Percentiles rank a stretch among this genome's conserved stretches.
These are phyloP conservation scores for Drosophila erecta DNA, from an alignment of 1,140 invertebrate species.

Conservation along the genomic window DNA sequence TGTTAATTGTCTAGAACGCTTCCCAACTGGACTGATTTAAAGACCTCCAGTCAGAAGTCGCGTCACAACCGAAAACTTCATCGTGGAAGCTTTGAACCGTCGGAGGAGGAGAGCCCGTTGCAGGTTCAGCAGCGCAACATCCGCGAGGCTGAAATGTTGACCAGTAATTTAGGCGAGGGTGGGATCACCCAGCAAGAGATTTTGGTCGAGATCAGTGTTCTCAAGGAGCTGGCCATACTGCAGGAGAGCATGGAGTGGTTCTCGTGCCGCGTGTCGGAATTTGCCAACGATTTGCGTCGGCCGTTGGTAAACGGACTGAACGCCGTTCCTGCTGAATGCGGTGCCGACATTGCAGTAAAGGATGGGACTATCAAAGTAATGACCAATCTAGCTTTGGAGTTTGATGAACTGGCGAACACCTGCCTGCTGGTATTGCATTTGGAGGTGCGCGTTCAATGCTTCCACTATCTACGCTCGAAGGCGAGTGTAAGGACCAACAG, in stretches of 20 bases:
- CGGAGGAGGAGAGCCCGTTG: constrained; percentile 90
- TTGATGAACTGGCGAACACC: constrained; percentile 95
- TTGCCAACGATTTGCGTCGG: constrained; percentile 85
- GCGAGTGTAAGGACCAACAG: constrained; percentile 64
- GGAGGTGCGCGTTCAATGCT: constrained; percentile 97
- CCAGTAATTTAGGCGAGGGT: constrained; percentile 93
- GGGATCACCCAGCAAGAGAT: constrained; percentile 94
- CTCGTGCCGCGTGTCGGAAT: constrained; percentile 86
- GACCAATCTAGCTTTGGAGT: constrained; percentile 90
- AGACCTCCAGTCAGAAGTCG: constrained; percentile 85
- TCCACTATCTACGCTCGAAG: constrained; percentile 91
- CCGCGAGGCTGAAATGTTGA: constrained; percentile 96
- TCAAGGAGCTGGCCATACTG: constrained; percentile 93
- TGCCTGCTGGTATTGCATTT: constrained; percentile 96
- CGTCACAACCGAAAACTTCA: constrained; percentile 80
- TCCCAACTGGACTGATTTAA: constrained; percentile 93
- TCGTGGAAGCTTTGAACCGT: constrained; percentile 84
- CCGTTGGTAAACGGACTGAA: constrained; percentile 78
- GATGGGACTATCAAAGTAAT: constrained; percentile 85
- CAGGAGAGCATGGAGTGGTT: constrained; percentile 97
- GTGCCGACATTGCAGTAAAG: constrained; percentile 72
- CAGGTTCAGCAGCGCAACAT: constrained; percentile 92
- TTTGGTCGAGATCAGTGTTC: constrained; percentile 90
- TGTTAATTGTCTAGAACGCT: constrained; percentile 87
- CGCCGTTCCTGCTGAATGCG: constrained; percentile 46